Evolutionary conservation across 2,888 invertebrate genomes (phyloP).

Genomic region (Allygus modestus): DNA sequence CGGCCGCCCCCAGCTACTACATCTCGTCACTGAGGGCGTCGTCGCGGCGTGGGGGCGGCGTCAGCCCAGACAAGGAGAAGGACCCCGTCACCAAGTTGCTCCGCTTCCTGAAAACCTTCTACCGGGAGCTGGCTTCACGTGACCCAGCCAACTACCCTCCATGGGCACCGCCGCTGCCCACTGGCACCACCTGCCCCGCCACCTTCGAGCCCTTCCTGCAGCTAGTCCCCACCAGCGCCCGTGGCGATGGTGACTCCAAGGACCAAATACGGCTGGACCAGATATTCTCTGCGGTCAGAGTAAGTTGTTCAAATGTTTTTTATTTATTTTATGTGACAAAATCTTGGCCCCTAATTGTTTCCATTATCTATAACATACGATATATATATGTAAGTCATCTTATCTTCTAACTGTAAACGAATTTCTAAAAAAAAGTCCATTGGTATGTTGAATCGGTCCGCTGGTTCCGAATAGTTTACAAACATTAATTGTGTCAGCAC

Average conservation of each 20-base stretch:
- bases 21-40: conserved; percentile 66
- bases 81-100: conserved; percentile 66
- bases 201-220: conserved; percentile 76
- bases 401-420: too few relatives aligned
- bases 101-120: conserved; percentile 75
- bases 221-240: conserved; percentile 72
- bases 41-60: conserved; percentile 58
- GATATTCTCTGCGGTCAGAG: conserved; percentile 76
- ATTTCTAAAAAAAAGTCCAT: too few relatives aligned
- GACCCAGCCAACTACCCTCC: conserved; percentile 75
- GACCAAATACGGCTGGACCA: conserved; percentile 75
- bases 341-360: too few relatives aligned
- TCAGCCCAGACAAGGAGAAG: conserved; percentile 68
- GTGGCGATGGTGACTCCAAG: conserved; percentile 70
- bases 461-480: too few relatives aligned
- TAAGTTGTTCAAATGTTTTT: too few relatives aligned
- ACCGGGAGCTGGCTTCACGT: conserved; percentile 76
- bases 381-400: too few relatives aligned
- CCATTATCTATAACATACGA: too few relatives aligned
- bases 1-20: conserved; percentile 65
- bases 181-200: conserved; percentile 76
- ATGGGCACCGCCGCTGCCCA: conserved; percentile 76
- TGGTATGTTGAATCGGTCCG: too few relatives aligned
- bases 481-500: too few relatives aligned
- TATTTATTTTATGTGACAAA: too few relatives aligned